A percentile compares a stretch with the other conserved stretches of the same genome.
Evolutionary conservation across 2,797 vertebrate genomes (phyloP).

Genomic region (Apogon hyalosoma): DNA sequence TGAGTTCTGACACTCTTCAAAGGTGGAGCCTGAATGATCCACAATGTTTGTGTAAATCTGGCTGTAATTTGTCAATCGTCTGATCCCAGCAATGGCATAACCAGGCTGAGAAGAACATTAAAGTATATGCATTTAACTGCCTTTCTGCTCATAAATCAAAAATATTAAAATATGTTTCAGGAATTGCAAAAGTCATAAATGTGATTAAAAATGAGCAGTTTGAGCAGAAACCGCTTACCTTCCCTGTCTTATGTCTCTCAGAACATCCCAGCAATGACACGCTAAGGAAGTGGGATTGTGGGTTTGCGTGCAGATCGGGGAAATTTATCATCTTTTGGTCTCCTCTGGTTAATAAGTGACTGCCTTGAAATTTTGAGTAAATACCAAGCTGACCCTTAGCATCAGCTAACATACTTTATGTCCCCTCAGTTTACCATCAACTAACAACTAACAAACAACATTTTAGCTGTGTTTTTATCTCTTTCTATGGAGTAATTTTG

Average conservation of each 20-base stretch:
- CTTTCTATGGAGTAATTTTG: not conserved
- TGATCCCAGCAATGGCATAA: too few relatives aligned
- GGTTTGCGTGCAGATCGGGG: not conserved
- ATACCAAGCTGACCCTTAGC: slow-evolving; percentile 62
- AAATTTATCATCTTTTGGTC: slow-evolving; percentile 32
- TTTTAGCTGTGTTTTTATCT: not conserved
- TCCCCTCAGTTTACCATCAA: not conserved
- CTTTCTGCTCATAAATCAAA: not conserved
- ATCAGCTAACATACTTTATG: slow-evolving; percentile 9
- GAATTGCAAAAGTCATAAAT: too few relatives aligned
- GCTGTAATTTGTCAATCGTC: not conserved
- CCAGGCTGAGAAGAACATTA: too few relatives aligned
- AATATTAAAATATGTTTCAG: too few relatives aligned
- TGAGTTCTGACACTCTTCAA: not conserved
- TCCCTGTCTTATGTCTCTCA: not conserved
- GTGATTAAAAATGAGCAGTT: too few relatives aligned
- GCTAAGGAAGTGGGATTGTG: slow-evolving; percentile 2
- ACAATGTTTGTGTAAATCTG: not conserved
- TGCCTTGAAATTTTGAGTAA: slow-evolving; percentile 48
- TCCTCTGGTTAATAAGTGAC: slow-evolving; percentile 79
- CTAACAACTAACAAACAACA: not conserved
- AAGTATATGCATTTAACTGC: too few relatives aligned
- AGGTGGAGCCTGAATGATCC: not conserved
- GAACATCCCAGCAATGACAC: slow-evolving; percentile 2
- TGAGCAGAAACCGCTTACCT: slow-evolving; percentile 30